phyloP scores from a whole-genome alignment of 1,140 invertebrate species.

The Drosophila nigrodunni region DNA sequence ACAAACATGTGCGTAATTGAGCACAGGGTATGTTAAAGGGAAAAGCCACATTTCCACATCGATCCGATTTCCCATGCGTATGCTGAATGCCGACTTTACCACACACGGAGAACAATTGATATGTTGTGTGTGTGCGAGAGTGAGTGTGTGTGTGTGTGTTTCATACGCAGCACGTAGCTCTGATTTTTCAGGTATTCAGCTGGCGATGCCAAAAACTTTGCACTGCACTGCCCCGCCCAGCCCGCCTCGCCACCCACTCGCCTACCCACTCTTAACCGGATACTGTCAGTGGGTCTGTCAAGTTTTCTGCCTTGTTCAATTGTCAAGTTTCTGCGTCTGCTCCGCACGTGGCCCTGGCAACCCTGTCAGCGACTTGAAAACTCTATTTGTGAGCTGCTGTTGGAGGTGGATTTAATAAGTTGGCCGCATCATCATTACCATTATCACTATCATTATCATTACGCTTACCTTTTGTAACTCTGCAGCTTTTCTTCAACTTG shows the following conservation, averaged over 20 bases:
- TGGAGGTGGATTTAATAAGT: constrained; percentile 62
- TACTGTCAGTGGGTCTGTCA: constrained; percentile 49
- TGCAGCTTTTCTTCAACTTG: constrained; percentile 1
- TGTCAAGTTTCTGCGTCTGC: constrained; percentile 11
- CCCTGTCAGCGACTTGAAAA: constrained; percentile 44
- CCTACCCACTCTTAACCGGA: neutral
- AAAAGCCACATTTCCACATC: constrained; percentile 29
- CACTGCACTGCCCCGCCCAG: neutral
- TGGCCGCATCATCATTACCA: constrained; percentile 54
- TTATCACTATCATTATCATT: constrained; percentile 59
- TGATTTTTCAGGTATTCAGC: constrained; percentile 53
- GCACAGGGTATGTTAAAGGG: constrained; percentile 18
- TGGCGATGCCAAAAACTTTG: constrained; percentile 39
- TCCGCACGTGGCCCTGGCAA: neutral
- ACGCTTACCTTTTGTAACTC: constrained; percentile 21
- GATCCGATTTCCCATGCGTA: constrained; percentile 41
- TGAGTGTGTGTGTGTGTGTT: constrained; percentile 19
- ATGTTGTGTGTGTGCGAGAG: constrained; percentile 3
- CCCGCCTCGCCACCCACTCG: too few species aligned
- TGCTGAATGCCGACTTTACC: constrained; percentile 54
- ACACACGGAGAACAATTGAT: constrained; percentile 20
- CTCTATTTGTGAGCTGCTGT: constrained; percentile 44
- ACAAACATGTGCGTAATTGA: constrained; percentile 16
- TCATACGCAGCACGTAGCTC: constrained; percentile 38
- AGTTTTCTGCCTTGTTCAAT: constrained; percentile 39